Percentiles rank a stretch among this genome's conserved stretches.
Conservation (phyloP, 2,888 invertebrate species). For the Melanostoma mellinum region DNA sequence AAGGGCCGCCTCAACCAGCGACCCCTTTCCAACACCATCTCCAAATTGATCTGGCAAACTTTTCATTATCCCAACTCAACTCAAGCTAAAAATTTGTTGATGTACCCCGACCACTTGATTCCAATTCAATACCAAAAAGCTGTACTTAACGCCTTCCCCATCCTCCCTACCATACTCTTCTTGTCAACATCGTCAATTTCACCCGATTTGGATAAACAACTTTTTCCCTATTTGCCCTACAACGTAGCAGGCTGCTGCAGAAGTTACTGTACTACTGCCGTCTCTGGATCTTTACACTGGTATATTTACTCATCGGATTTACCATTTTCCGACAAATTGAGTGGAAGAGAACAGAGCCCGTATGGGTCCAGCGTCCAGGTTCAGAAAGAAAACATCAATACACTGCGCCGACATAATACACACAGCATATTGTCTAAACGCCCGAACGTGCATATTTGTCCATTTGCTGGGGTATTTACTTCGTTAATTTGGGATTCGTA, state of each 20-base stretch:
- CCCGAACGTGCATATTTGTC: slow-evolving; percentile 65
- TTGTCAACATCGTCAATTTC: slow-evolving; percentile 22
- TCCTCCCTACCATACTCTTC: background rate
- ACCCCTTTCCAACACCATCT: slow-evolving; percentile 44
- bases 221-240: slow-evolving; percentile 64
- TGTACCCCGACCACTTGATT: slow-evolving; percentile 64
- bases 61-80: slow-evolving; percentile 57
- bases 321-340: slow-evolving; percentile 73
- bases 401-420: slow-evolving; percentile 42
- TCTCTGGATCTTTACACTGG: slow-evolving; percentile 17
- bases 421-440: slow-evolving; percentile 24
- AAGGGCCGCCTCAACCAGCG: background rate
- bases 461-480: slow-evolving; percentile 66
- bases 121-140: slow-evolving; percentile 70
- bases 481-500: slow-evolving; percentile 70
- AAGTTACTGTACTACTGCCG: slow-evolving; percentile 50
- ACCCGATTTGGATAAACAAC: slow-evolving; percentile 57
- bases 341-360: slow-evolving; percentile 54
- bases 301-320: slow-evolving; percentile 68
- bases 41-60: slow-evolving; percentile 63
- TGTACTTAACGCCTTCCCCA: slow-evolving; percentile 49
- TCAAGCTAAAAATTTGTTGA: slow-evolving; percentile 70
- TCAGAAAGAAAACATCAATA: slow-evolving; percentile 56
- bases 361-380: slow-evolving; percentile 20
- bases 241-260: slow-evolving; percentile 71